Conservation (phyloP, 2,113 vertebrate species). For the Cyanoramphus novaezelandiae region DNA sequence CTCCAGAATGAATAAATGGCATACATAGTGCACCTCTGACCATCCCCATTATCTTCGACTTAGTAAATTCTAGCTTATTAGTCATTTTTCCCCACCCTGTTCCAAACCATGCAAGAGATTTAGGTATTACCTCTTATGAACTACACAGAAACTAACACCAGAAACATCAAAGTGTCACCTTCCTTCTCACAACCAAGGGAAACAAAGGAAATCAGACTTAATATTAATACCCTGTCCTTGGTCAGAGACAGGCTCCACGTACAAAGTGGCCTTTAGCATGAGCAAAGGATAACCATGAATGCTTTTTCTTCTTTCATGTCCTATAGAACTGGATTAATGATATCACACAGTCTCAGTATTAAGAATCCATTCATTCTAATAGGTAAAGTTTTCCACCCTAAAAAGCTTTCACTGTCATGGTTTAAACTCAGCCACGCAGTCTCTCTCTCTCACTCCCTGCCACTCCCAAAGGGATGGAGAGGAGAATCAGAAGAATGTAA, state of each 20-base stretch:
- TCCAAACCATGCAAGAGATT: neutral
- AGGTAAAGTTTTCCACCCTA: neutral
- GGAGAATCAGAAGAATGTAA: too few species aligned
- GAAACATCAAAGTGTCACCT: neutral
- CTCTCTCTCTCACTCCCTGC: too few species aligned
- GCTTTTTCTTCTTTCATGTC: neutral
- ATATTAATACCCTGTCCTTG: neutral
- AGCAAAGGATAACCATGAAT: neutral
- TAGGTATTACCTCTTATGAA: neutral
- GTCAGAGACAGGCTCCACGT: neutral
- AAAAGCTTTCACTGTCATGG: neutral
- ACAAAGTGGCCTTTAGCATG: neutral
- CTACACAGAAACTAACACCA: neutral
- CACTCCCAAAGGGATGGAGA: too few species aligned
- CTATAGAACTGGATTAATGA: neutral
- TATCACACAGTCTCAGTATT: neutral
- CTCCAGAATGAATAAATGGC: neutral
- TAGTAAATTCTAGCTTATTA: neutral
- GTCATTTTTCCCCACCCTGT: neutral
- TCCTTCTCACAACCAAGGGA: neutral
- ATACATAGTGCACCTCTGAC: neutral
- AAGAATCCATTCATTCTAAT: neutral
- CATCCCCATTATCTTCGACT: fast-evolving
- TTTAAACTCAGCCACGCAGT: too few species aligned
- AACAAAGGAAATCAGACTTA: neutral